These are phyloP conservation scores for Chelonus formosanus DNA, from an alignment of 2,888 invertebrate genomes.

Conservation along the genomic window DNA sequence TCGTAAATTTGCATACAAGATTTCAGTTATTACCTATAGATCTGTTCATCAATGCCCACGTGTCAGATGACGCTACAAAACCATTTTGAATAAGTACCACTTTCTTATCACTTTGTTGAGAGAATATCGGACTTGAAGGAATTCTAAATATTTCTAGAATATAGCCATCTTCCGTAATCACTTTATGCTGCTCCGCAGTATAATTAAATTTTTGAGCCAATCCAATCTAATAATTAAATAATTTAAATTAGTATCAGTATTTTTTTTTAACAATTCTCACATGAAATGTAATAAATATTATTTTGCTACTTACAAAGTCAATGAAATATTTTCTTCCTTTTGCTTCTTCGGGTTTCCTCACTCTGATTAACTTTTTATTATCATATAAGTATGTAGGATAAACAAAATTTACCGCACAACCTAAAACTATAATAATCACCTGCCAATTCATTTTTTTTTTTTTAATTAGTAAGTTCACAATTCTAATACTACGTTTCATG, in stretches of 20 bases:
- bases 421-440: too few species aligned
- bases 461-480: too few species aligned
- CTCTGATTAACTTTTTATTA: background rate
- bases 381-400: background rate
- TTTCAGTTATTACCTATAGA: background rate
- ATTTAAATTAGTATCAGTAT: too few species aligned
- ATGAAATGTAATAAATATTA: background rate
- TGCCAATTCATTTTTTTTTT: too few species aligned
- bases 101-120: too few species aligned
- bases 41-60: constrained; percentile 47
- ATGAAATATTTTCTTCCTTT: background rate
- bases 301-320: background rate
- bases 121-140: constrained; percentile 39
- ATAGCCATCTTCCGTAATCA: constrained; percentile 55
- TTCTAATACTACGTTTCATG: too few species aligned
- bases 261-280: too few species aligned
- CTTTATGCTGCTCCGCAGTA: constrained; percentile 51
- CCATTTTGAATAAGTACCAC: constrained; percentile 53
- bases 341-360: background rate
- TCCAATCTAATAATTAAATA: constrained; percentile 38
- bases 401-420: background rate
- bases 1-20: too few species aligned
- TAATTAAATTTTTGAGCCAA: constrained; percentile 49
- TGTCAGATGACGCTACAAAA: constrained; percentile 52
- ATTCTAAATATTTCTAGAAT: constrained; percentile 51